These are phyloP conservation scores for Atta texana DNA, from an alignment of 1,140 invertebrate species.

Conservation along the genomic window DNA sequence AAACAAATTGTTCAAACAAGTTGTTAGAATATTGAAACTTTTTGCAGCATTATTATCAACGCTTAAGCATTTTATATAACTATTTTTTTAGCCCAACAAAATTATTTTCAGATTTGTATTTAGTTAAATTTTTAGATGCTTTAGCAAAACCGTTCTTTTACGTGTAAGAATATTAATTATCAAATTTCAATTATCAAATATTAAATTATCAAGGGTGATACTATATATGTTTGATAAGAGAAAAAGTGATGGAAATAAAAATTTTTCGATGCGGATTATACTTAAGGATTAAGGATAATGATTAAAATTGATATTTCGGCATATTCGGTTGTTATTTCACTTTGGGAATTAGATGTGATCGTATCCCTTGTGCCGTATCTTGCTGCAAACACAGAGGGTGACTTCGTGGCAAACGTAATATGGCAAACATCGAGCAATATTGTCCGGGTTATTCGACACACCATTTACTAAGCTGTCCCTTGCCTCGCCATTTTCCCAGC, in stretches of 20 bases:
- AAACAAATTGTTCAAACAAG: no score
- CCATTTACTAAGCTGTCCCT: conserved; percentile 68
- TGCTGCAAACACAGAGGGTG: conserved; percentile 60
- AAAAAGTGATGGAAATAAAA: background rate
- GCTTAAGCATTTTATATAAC: no score
- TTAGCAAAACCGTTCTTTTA: no score
- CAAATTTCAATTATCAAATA: background rate
- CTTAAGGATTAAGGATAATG: background rate
- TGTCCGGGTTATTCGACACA: conserved; percentile 77
- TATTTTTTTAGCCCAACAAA: no score
- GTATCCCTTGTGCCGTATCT: background rate
- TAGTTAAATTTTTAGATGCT: no score
- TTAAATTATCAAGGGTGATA: no score
- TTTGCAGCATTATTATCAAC: no score
- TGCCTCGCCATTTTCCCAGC: conserved; percentile 56
- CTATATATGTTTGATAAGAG: background rate
- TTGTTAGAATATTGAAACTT: no score
- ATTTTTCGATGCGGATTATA: background rate
- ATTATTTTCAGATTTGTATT: no score
- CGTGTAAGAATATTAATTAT: background rate
- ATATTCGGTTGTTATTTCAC: background rate
- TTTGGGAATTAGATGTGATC: background rate
- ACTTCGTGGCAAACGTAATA: conserved; percentile 57
- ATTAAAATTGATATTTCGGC: background rate
- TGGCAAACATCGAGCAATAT: conserved; percentile 78